Evolutionary conservation across 2,888 invertebrate genomes (phyloP), one percentile per base, ranked within the genome.

Genomic region (Spilosoma lubricipeda): DNA sequence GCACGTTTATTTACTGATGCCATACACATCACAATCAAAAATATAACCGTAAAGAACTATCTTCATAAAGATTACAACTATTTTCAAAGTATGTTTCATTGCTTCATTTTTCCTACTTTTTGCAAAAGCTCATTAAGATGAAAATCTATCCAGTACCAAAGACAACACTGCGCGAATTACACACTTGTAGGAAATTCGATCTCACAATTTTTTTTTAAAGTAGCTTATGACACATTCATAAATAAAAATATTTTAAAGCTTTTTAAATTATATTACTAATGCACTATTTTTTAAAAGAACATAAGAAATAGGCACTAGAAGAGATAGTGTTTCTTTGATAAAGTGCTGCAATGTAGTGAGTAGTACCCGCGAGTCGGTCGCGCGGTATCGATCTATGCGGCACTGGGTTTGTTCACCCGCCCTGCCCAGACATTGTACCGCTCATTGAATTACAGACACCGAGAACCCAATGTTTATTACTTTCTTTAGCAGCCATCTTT

Each of bases 341-440:
- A 80, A 84, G 79, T 84, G 81, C 72, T 85, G 85, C 84, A 85
- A 85, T 77, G 86, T 78, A 72, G 73, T 71, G 76, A 76, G 86
- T 80, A 78, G 63, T 84, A 78, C 84, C 80, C 80, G 71, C 76
- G 79, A 79, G 77, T 79, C 76, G 70, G 79, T 73, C 67, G 71
- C 75, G 69, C 76, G 72, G 82, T 88, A 87, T 88, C 85, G 89
- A 88, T 89, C 88, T 77, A 84, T 85, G 87, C 86, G 86, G 81
- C 81, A 79, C 70, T 72, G 81, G 77, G 88, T 87, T 88, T 86
- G 81, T 87, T 87, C 88, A 85, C 87, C 80, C 82, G 78, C 77
- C 72, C 80, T 77, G 71, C 84, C 82, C 86, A 84, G 84, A 84
- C 84, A 70, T 82, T 63, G 45, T 56, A 76, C 69, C 76, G 80